phyloP scores from a whole-genome alignment of 2,113 vertebrate species.

The Oryzias javanicus region DNA sequence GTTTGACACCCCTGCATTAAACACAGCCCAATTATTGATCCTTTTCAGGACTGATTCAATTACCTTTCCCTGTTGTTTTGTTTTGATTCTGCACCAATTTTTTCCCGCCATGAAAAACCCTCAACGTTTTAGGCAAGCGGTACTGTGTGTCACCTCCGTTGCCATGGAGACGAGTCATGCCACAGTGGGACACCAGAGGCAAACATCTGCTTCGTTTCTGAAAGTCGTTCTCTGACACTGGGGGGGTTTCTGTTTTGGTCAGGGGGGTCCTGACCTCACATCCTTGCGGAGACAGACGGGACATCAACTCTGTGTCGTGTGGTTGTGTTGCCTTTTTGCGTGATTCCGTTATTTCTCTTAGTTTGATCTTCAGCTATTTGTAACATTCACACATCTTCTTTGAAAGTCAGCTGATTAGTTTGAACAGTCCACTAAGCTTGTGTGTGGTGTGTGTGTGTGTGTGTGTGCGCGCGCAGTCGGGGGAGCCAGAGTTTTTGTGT shows the following conservation, averaged over 20 bases:
- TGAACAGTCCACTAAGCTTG: slow-evolving; percentile 16
- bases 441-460: slow-evolving; percentile 15
- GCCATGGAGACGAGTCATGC: not conserved
- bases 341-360: not conserved
- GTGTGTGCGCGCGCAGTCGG: not conserved
- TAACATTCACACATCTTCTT: slow-evolving; percentile 6
- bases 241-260: not conserved
- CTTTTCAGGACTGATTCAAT: too few species aligned
- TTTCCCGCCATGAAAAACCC: too few species aligned
- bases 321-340: not conserved
- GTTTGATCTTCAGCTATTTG: slow-evolving; percentile 4
- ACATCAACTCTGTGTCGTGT: not conserved
- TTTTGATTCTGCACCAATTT: too few species aligned
- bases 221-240: not conserved
- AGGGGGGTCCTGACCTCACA: not conserved
- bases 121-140: too few species aligned
- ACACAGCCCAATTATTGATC: too few species aligned
- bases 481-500: slow-evolving; percentile 13
- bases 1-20: too few species aligned
- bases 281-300: not conserved
- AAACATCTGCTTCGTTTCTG: not conserved
- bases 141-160: not conserved
- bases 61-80: too few species aligned
- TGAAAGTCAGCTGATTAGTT: slow-evolving; percentile 28
- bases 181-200: not conserved